phyloP scores from a whole-genome alignment of 2,797 vertebrate genomes.

The Coregonus sp. region DNA sequence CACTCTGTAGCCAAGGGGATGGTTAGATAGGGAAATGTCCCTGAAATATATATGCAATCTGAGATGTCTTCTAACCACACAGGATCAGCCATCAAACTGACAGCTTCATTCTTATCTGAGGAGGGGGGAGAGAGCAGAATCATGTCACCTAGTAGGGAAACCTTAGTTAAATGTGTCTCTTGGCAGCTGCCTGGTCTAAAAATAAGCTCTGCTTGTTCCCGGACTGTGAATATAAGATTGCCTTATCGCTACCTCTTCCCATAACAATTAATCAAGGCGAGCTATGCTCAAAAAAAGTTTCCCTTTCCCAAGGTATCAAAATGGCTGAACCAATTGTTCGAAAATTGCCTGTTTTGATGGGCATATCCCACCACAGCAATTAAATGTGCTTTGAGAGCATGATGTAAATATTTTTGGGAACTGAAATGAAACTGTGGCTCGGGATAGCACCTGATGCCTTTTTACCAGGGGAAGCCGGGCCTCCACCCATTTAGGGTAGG shows the following conservation, averaged over 20 bases:
- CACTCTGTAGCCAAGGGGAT: background rate
- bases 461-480: slow-evolving; percentile 36
- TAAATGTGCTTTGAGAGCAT: slow-evolving; percentile 52
- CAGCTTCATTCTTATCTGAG: slow-evolving; percentile 41
- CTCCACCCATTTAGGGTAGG: slow-evolving; percentile 20
- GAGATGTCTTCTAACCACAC: slow-evolving; percentile 18
- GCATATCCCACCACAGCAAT: slow-evolving; percentile 51
- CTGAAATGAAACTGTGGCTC: slow-evolving; percentile 32
- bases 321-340: slow-evolving; percentile 52
- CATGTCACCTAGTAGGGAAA: slow-evolving; percentile 42
- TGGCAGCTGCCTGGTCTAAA: slow-evolving; percentile 63
- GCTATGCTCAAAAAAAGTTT: slow-evolving; percentile 62
- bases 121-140: slow-evolving; percentile 30
- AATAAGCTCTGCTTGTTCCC: slow-evolving; percentile 59
- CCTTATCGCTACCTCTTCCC: slow-evolving; percentile 66
- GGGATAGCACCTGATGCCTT: slow-evolving; percentile 25
- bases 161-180: slow-evolving; percentile 52
- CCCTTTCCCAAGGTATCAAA: slow-evolving; percentile 58
- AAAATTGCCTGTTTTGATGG: slow-evolving; percentile 68
- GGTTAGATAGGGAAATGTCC: slow-evolving; percentile 13
- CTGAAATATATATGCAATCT: slow-evolving; percentile 17
- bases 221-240: slow-evolving; percentile 65
- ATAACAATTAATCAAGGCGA: slow-evolving; percentile 73
- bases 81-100: slow-evolving; percentile 33
- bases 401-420: slow-evolving; percentile 35